phyloP scores from a whole-genome alignment of 92 coral and sea anemone genomes.

The Isaurus tuberculatus region DNA sequence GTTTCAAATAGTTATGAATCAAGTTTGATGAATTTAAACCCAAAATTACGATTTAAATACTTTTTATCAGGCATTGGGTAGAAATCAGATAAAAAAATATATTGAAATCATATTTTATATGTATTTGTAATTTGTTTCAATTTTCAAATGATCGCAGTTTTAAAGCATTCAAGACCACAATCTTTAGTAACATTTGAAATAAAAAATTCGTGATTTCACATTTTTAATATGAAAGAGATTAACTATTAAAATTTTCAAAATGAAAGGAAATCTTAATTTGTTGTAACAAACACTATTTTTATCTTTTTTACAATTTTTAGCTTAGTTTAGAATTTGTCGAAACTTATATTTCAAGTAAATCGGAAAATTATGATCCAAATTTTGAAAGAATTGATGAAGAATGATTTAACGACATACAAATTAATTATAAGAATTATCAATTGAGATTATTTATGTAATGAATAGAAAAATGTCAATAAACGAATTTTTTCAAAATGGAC shows the following conservation, averaged over 20 bases:
- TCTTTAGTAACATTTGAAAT: constrained; percentile 11
- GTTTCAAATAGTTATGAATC: constrained; percentile 14
- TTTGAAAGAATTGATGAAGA: not conserved
- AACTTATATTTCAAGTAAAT: not conserved
- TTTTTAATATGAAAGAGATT: not conserved
- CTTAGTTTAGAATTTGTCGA: not conserved
- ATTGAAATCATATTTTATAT: not conserved
- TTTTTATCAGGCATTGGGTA: not conserved
- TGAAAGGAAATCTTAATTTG: not conserved
- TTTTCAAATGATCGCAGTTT: constrained; percentile 24
- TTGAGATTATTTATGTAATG: constrained; percentile 48
- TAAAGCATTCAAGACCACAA: constrained; percentile 41
- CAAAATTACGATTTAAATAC: not conserved
- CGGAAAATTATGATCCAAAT: constrained; percentile 34
- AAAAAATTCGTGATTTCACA: not conserved
- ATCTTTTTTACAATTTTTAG: not conserved
- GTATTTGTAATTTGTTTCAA: not conserved
- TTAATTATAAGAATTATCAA: constrained; percentile 29
- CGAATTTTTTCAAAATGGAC: constrained; percentile 48
- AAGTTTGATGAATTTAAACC: constrained; percentile 8
- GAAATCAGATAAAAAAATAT: not conserved
- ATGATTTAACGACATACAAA: constrained; percentile 16
- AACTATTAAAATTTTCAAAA: not conserved
- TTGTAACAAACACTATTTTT: not conserved
- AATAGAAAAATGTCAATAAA: constrained; percentile 36